Base-by-base conservation (phyloP, 2,888 invertebrate species). In the Mythimna loreyi region DNA sequence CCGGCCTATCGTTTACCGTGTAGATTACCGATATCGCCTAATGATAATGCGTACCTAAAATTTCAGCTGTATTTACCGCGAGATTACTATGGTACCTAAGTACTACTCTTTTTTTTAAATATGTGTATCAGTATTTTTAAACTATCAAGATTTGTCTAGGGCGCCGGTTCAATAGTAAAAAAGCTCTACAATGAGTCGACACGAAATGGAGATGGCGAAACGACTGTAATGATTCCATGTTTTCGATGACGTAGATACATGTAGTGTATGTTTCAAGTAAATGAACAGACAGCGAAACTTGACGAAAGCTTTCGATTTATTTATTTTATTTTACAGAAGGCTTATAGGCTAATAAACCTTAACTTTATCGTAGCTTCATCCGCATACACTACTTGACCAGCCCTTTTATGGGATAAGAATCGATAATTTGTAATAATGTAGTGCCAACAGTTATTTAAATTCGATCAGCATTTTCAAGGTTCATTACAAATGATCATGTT, bases 171-270 rank as follows among this genome's bases (percentile, higher is more conserved):
- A 33, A 6, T 40, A 25, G 30, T 69, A 58, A 74, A 74, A 49
- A 74, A 74, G 78, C 74, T 59, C 74, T 74, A 77, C 78, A 68
- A 75, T 75, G 72, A 33, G 52, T 47, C 33, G 21, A 56, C 33
- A 28, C 21, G 21, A 71, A 40, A 66, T 66, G 67, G 40, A 56
- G 11, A 23, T 36, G 55, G 23, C 11, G 49, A 62, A 53, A 70
- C 7, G 69, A 70, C 5, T 25, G 13, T 49, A 13, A 71, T 71
- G 71, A 25, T 56, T 74, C 67, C 55, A 66, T 16, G 67, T 74
- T 19, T 55, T 49, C 16, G 30, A 43, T 11, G 23, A 59, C 19
- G 9, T 40, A 19, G 16, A 13, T 11, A 36, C 5, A 40, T 4
- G 40, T 52, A 21, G n/a, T n/a, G n/a, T n/a, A n/a, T 25, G 11